Evolutionary conservation across 2,888 invertebrate genomes (phyloP), one percentile per base, ranked within the genome.

Genomic region (Drosophila setosimentum): DNA sequence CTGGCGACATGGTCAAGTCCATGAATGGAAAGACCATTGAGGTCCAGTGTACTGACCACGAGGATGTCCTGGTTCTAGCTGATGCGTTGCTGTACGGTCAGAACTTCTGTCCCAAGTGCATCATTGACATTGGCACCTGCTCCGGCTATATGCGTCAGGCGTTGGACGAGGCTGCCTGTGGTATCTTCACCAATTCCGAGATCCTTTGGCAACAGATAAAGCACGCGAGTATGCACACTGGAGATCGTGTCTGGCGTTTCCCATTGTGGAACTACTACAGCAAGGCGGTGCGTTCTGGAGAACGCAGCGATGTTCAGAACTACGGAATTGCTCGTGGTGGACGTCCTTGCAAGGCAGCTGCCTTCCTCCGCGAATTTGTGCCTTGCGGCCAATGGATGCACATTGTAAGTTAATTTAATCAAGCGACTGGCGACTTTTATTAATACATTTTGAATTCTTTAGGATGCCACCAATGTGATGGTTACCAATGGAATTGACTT

Each of bases 161-260:
- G 0, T 91, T 96, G 21, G 96, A 96, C 21, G 94, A 94, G 29
- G 95, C 95, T 3, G 96, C 96, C 0, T 94, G 96, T 77, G 97
- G 96, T 0, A 96, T 96, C n/a, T 97, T 96, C 91, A 95, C 96
- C n/a, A 97, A 96, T 86, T 95, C 95, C 0, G 95, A 95, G 58
- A 94, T 95, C 13, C 91, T 97, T 18, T 97, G 95, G 95, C 93
- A 95, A 69, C 90, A 91, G 65, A 93, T 97, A 82, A 94, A 96
- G 79, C 93, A 95, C 76, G 96, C 97, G 11, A 95, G 96, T 54
- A 94, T 94, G 85, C 94, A 95, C 72, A 96, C 96, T 0, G 97
- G 97, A 0, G 97, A 97, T 91, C 93, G 97, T 30, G 94, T 97
- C 1, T 97, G 97, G 97, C 94, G 97, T 54, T 95, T 97, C 94